These are phyloP conservation scores for Chymomyza caudatula DNA, from an alignment of 2,888 invertebrate species.

Conservation along the genomic window DNA sequence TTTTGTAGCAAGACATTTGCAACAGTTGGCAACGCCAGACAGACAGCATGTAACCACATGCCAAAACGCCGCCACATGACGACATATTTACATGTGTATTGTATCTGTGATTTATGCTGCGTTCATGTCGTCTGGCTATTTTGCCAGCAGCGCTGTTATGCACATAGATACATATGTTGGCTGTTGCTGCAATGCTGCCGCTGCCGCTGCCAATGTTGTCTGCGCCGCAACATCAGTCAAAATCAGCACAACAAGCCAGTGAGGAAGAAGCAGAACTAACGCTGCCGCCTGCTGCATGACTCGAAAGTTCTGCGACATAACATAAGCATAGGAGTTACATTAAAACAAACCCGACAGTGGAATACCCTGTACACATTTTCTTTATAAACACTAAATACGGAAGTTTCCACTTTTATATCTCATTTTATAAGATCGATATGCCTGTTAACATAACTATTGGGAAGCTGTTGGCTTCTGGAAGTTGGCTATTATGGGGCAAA, in stretches of 20 bases:
- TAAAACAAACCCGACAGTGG: slow-evolving; percentile 24
- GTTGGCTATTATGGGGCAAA: too few relatives aligned
- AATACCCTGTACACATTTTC: too few relatives aligned
- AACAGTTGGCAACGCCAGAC: slow-evolving; percentile 41
- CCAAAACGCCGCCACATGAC: neutral
- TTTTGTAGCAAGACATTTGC: slow-evolving; percentile 20
- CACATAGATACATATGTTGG: neutral
- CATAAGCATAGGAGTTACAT: neutral
- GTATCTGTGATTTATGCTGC: slow-evolving; percentile 18
- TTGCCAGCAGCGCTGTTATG: neutral
- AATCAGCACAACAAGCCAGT: neutral
- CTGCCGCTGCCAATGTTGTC: slow-evolving; percentile 24
- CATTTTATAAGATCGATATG: too few relatives aligned
- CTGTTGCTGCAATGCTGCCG: neutral
- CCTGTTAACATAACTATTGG: too few relatives aligned
- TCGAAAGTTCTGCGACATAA: slow-evolving; percentile 46
- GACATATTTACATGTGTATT: neutral
- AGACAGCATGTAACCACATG: neutral
- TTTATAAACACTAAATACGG: too few relatives aligned
- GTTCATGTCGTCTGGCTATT: neutral
- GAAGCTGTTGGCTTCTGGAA: too few relatives aligned
- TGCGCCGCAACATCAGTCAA: neutral
- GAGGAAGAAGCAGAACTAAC: neutral
- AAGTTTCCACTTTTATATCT: too few relatives aligned
- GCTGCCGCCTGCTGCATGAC: slow-evolving; percentile 11